Base-by-base conservation (phyloP, 2,113 vertebrate species). In the Hiodon alosoides region DNA sequence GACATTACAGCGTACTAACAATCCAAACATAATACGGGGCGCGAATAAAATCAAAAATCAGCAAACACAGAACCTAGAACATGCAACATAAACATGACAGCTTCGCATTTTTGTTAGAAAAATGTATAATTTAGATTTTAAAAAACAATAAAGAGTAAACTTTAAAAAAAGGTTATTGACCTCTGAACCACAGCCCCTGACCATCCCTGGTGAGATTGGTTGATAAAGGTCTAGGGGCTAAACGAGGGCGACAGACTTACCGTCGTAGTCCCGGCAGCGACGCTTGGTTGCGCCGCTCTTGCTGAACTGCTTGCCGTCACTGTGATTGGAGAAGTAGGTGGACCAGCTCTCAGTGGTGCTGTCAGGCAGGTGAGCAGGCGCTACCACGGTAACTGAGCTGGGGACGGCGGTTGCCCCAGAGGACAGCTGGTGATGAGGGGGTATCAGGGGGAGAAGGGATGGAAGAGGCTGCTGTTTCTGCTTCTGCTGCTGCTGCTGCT, bases 261-360 rank as follows among this genome's bases (percentile, higher is more conserved):
- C 97, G 70, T 99, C 97, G 16, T 99, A 99, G 89, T 98, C 95
- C 76, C 95, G 90, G 91, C 97, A 99, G 74, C 97, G 94, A 79
- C 94, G 94, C 85, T 98, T 99, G 70, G 94, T 92, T 65, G 93
- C 89, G 76, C 80, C 77, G 72, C 83, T 92, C 90, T 94, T 95
- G 86, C 83, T 82, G 80, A 96, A 96, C 0, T 93, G 92, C 79
- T 93, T 96, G 83, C 92, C 88, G 76, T 94, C 95, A 84, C 89
- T 92, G 75, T 94, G 95, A 82, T 92, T 91, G 11, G 90, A 90
- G 59, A 93, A 99, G 90, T 87, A 99, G 90, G 92, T 91, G 31
- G 96, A 97, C 96, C 96, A 99, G 88, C 95, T 98, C 90, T 99
- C 97, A 0, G 95, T 96, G 66, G 96, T 97, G 89, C 90, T 96